These are phyloP conservation scores for Ethmia dodecea DNA, from an alignment of 2,888 invertebrate species.

Conservation along the genomic window DNA sequence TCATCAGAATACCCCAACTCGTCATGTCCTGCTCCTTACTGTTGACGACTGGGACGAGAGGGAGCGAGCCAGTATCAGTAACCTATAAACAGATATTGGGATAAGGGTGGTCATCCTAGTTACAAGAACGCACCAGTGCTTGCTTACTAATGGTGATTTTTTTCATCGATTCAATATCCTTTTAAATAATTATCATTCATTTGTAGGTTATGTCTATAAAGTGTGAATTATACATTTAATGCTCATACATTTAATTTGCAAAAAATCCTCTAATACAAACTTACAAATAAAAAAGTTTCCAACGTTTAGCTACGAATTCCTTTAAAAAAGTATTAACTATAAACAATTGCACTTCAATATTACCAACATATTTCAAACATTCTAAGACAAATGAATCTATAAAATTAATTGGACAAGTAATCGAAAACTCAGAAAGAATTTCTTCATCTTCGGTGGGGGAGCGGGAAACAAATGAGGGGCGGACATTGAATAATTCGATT, in stretches of 20 bases:
- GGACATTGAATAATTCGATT: slow-evolving; percentile 78
- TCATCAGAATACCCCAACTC: slow-evolving; percentile 61
- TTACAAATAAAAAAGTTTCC: too few species aligned
- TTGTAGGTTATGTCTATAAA: too few species aligned
- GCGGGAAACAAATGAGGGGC: slow-evolving; percentile 73
- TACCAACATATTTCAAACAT: slow-evolving; percentile 48
- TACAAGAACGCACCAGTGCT: neutral
- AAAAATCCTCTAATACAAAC: too few species aligned
- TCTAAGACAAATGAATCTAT: slow-evolving; percentile 75
- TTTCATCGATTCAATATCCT: too few species aligned
- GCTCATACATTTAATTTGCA: too few species aligned
- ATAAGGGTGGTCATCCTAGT: neutral
- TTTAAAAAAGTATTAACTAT: slow-evolving; percentile 3
- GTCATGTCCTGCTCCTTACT: slow-evolving; percentile 33
- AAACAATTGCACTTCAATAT: slow-evolving; percentile 11
- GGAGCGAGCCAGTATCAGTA: slow-evolving; percentile 15
- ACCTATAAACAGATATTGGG: neutral
- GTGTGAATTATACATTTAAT: too few species aligned
- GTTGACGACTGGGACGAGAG: slow-evolving; percentile 16
- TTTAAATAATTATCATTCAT: too few species aligned
- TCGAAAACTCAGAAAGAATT: slow-evolving; percentile 78
- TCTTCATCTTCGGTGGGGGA: slow-evolving; percentile 73
- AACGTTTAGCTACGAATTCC: too few species aligned
- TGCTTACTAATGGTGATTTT: too few species aligned
- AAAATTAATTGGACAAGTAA: slow-evolving; percentile 78